These are phyloP conservation scores for Carposina sasakii DNA, from an alignment of 1,140 invertebrate species.

Conservation along the genomic window DNA sequence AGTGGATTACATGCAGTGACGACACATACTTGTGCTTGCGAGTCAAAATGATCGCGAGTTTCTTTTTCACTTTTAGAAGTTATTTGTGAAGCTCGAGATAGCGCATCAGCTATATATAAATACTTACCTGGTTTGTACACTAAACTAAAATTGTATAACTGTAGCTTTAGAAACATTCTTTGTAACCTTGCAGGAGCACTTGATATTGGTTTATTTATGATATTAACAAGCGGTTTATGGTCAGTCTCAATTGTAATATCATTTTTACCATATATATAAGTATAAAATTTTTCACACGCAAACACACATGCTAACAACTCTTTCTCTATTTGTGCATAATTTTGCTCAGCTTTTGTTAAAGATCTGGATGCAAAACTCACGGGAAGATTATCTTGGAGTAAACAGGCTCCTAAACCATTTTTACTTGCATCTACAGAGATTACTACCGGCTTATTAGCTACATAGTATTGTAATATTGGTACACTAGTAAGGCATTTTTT, in stretches of 20 bases:
- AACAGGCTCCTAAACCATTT: slow-evolving; percentile 35
- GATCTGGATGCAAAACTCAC: slow-evolving; percentile 40
- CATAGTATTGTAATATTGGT: not conserved
- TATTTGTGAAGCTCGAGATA: slow-evolving; percentile 9
- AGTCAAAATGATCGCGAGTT: not conserved
- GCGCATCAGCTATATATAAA: slow-evolving; percentile 30
- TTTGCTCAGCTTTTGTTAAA: slow-evolving; percentile 36
- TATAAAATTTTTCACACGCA: slow-evolving; percentile 14
- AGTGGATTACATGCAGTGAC: not conserved
- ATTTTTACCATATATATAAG: slow-evolving; percentile 5
- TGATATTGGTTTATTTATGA: slow-evolving; percentile 8
- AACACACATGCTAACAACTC: slow-evolving; percentile 11
- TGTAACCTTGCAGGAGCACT: slow-evolving; percentile 9
- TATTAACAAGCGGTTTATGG: slow-evolving; percentile 4
- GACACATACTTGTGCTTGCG: slow-evolving; percentile 3
- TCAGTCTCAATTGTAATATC: not conserved
- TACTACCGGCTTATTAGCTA: not conserved
- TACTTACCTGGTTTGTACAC: slow-evolving; percentile 39
- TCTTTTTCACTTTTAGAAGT: too few relatives aligned
- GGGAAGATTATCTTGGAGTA: slow-evolving; percentile 43
- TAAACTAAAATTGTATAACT: slow-evolving; percentile 31
- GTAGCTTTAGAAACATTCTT: slow-evolving; percentile 49
- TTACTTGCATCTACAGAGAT: slow-evolving; percentile 42
- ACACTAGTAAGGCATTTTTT: not conserved
- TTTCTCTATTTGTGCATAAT: slow-evolving; percentile 23